Conservation (phyloP, 2,888 invertebrate genomes). For the Idaea biselata region DNA sequence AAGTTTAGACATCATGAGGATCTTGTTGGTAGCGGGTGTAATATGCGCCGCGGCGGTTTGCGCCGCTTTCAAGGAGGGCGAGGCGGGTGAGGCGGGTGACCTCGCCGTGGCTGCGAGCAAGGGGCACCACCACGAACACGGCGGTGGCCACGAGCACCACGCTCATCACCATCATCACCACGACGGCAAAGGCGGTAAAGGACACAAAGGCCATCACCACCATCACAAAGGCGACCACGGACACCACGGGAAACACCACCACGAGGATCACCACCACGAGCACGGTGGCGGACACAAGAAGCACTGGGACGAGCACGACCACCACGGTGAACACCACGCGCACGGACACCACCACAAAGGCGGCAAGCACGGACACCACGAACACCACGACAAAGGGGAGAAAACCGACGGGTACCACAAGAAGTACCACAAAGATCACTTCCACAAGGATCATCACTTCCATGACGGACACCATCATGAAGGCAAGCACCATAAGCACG, state of each 20-base stretch:
- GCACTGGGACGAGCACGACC: constrained; percentile 87
- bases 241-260: constrained; percentile 88
- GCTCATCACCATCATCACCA: constrained; percentile 85
- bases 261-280: constrained; percentile 86
- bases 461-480: constrained; percentile 92
- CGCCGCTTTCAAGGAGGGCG: constrained; percentile 45
- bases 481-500: constrained; percentile 90
- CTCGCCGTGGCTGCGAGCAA: constrained; percentile 76
- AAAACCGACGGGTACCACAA: constrained; percentile 91
- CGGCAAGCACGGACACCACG: constrained; percentile 89
- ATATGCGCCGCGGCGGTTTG: constrained; percentile 62
- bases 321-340: constrained; percentile 88
- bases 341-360: constrained; percentile 89
- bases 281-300: constrained; percentile 90
- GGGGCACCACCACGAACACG: constrained; percentile 77
- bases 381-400: constrained; percentile 91
- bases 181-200: constrained; percentile 88
- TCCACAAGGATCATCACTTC: constrained; percentile 92
- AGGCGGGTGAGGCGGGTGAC: constrained; percentile 43
- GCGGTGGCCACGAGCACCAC: constrained; percentile 85
- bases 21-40: constrained; percentile 56
- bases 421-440: constrained; percentile 92
- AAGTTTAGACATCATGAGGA: constrained; percentile 51
- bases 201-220: constrained; percentile 87
- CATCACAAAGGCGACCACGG: constrained; percentile 89